Evolutionary conservation across 2,888 invertebrate genomes (phyloP), one percentile per base, ranked within the genome.

Genomic region (Phyllotreta striolata): DNA sequence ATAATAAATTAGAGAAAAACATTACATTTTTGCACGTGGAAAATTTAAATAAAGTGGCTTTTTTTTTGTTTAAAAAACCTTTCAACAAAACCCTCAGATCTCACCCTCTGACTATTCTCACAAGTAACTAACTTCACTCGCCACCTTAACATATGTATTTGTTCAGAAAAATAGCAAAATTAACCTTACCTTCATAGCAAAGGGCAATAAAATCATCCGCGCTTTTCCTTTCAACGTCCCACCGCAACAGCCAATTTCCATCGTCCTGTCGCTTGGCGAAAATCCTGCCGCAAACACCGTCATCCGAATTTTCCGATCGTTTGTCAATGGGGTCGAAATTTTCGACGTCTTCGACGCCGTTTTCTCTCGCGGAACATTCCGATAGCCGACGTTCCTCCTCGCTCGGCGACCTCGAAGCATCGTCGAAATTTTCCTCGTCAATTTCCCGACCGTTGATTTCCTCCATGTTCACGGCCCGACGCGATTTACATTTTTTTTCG

Each of bases 121-220:
- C 52, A 34, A 57, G 47, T 52, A 41, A 52, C 46, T 47, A 43
- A 49, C 56, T 51, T 57, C 57, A 37, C 43, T 47, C 57, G 37
- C 34, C 39, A 55, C 41, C 24, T 24, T 24, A 4, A 24, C 4
- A 24, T n/a, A n/a, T n/a, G n/a, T 24, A 24, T 24, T 24, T 24
- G 24, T 24, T 24, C 4, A 24, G 24, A 4, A 24, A 24, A 39
- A 9, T 8, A 43, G 40, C 57, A 63, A n/a, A 61, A 57, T 56
- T 62, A 58, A 51, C 64, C 85, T 83, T 74, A 87, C 87, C 87
- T 82, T 81, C 77, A 74, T 79, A 83, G 76, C 84, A 86, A 69
- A 87, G 77, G 54, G 84, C 85, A 73, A 87, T 81, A 78, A 84
- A 87, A 75, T 87, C 87, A 55, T 82, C 84, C 61, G 84, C 82